Evolutionary conservation across 2,113 vertebrate genomes (phyloP).

Genomic region (Archocentrus centrarchus): DNA sequence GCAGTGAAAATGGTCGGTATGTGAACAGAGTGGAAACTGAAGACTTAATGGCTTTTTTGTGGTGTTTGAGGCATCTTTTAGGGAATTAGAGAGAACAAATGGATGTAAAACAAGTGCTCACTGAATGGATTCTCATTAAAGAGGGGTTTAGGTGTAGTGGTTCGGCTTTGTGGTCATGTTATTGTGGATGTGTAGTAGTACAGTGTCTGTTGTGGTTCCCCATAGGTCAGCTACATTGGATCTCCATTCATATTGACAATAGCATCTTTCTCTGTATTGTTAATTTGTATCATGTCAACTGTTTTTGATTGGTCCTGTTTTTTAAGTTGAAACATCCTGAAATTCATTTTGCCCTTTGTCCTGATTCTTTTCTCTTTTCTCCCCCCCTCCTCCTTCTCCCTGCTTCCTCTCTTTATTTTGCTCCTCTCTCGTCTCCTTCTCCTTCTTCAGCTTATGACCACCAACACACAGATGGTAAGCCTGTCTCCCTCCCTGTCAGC

Average conservation of each 20-base stretch:
- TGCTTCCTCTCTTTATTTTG: constrained; percentile 86
- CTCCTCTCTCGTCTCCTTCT: constrained; percentile 72
- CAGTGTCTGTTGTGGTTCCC: constrained; percentile 36
- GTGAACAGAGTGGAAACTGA: neutral
- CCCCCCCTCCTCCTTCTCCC: constrained; percentile 58
- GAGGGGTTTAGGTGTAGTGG: constrained; percentile 13
- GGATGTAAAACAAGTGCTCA: constrained; percentile 33
- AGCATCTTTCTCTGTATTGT: constrained; percentile 85
- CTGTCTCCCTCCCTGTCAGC: constrained; percentile 81
- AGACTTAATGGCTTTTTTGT: neutral
- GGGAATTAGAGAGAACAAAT: constrained; percentile 27
- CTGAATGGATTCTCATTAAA: constrained; percentile 53
- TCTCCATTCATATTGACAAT: constrained; percentile 79
- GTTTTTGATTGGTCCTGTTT: constrained; percentile 81
- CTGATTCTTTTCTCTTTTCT: constrained; percentile 82
- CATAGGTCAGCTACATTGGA: constrained; percentile 68
- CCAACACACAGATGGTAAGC: constrained; percentile 99
- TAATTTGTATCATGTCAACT: constrained; percentile 86
- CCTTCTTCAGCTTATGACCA: constrained; percentile 96
- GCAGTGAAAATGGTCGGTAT: neutral
- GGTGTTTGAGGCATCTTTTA: constrained; percentile 6
- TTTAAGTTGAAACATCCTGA: constrained; percentile 81
- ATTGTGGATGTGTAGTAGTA: constrained; percentile 39
- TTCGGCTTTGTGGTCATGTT: constrained; percentile 21
- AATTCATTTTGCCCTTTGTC: constrained; percentile 79